These are phyloP conservation scores for Caenorhabditis japonica DNA, from an alignment of 2,888 invertebrate species.

Conservation along the genomic window DNA sequence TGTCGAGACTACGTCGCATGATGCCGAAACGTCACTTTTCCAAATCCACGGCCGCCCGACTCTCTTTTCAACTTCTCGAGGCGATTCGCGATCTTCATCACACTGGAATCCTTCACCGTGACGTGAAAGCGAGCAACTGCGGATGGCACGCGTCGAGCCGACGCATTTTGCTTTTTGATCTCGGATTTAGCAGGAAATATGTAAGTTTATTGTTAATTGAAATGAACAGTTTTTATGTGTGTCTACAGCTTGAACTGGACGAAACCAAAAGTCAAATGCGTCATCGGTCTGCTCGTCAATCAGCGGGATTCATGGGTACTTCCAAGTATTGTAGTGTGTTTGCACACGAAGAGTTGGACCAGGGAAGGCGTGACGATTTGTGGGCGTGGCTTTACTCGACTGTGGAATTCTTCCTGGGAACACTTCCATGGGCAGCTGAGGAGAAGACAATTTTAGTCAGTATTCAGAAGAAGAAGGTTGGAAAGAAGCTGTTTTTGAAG, in stretches of 20 bases:
- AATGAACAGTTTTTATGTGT: neutral
- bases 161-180: constrained; percentile 51
- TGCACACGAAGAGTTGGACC: constrained; percentile 63
- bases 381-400: constrained; percentile 71
- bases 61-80: constrained; percentile 58
- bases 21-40: constrained; percentile 65
- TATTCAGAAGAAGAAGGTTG: constrained; percentile 43
- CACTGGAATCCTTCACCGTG: constrained; percentile 68
- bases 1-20: constrained; percentile 64
- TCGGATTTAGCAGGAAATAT: constrained; percentile 57
- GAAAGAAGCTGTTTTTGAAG: constrained; percentile 44
- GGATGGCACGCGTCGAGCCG: constrained; percentile 58
- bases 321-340: constrained; percentile 60
- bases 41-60: constrained; percentile 65
- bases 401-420: constrained; percentile 66
- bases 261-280: constrained; percentile 13
- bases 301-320: constrained; percentile 66
- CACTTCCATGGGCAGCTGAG: constrained; percentile 52
- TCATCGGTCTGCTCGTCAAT: constrained; percentile 53
- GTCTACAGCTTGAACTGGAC: constrained; percentile 40
- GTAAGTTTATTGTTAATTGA: constrained; percentile 12
- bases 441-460: constrained; percentile 43
- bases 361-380: constrained; percentile 70
- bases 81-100: constrained; percentile 65
- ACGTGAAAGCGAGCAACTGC: constrained; percentile 70